Base-by-base conservation (phyloP, 2,888 invertebrate species). In the Tuta absoluta region DNA sequence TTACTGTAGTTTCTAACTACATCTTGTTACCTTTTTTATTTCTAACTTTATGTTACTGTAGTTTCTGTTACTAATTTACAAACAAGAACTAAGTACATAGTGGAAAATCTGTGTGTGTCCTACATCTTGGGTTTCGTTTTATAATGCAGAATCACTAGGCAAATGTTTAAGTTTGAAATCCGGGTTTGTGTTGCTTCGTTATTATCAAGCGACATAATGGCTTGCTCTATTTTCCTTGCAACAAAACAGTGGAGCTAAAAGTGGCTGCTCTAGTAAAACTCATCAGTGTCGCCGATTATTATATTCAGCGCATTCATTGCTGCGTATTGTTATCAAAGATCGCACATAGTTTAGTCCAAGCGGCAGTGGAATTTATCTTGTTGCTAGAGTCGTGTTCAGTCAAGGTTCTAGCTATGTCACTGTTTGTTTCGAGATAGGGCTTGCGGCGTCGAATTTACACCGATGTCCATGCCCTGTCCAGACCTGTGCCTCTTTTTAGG, bases 361-460 rank as follows among this genome's bases (percentile, higher is more conserved):
- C 56, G n/a, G 28, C 28, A 53, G 4, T 56, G 56, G 28, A 33
- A 8, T 14, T 33, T 17, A 14, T n/a, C 24, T 17, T 8, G 56
- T 56, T 17, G 51, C 12, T 12, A 2, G 17, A 51, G 21, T 2
- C 11, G 23, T 12, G 19, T 33, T 2, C 8, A 21, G 41, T 62
- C 41, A 17, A 48, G 51, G 19, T 8, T 2, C 51, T 19, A 17
- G 0, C 49, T 49, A 37, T 51, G 38, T 49, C 38, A 59, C 21
- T 58, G 71, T 69, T 69, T 67, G 73, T 72, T 68, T 62, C 64
- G 63, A 72, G 74, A 72, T 72, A 72, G 68, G 67, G 64, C 63
- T 64, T 66, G 66, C 69, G 65, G 69, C 71, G 72, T 71, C 73
- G 74, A 78, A 83, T 82, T 78, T 80, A 75, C 78, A 75, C 77